Conservation (phyloP, 2,888 invertebrate species). For the Criorhina ranunculi region DNA sequence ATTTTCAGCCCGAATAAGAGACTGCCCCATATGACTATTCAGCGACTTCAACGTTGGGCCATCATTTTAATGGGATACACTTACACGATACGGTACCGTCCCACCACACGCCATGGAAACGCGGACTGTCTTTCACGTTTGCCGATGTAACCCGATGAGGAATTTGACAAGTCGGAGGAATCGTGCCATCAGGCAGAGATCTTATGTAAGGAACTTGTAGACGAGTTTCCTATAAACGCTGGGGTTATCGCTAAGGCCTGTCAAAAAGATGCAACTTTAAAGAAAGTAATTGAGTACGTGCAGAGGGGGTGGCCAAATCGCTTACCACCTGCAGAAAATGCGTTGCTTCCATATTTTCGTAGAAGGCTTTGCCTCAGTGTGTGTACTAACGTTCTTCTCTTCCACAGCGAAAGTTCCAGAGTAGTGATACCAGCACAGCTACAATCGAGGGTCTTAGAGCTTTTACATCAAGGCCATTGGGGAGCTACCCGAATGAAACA, state of each 20-base stretch:
- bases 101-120: conserved; percentile 39
- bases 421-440: not conserved
- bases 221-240: not conserved
- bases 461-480: conserved; percentile 20
- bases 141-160: not conserved
- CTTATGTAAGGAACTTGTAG: not conserved
- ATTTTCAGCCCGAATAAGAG: conserved; percentile 63
- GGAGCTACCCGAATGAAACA: conserved; percentile 6
- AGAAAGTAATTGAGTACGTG: not conserved
- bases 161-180: conserved; percentile 1
- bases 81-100: conserved; percentile 34
- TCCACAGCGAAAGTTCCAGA: conserved; percentile 26
- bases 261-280: not conserved
- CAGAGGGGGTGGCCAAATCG: not conserved
- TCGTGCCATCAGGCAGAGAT: not conserved
- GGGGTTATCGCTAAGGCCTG: not conserved
- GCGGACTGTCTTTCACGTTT: conserved; percentile 31
- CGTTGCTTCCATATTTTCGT: not conserved
- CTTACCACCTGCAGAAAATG: not conserved
- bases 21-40: conserved; percentile 55
- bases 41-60: conserved; percentile 64
- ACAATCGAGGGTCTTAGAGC: not conserved
- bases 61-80: conserved; percentile 47
- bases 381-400: conserved; percentile 34
- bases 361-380: not conserved